Conservation (phyloP, 1,140 invertebrate genomes). For the Apis dorsata region DNA sequence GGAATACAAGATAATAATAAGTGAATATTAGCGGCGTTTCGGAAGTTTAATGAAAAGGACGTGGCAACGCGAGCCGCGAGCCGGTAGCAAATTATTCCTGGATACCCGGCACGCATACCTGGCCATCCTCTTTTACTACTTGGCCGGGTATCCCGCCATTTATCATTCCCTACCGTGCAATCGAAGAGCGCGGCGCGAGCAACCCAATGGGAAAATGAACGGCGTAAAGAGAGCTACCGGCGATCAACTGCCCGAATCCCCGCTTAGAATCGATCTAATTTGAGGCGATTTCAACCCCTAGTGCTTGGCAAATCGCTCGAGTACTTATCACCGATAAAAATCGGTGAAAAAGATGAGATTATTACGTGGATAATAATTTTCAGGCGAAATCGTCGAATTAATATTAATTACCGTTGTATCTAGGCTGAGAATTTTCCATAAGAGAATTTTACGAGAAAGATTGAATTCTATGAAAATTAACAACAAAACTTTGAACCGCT, state of each 20-base stretch:
- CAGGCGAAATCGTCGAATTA: too few species aligned
- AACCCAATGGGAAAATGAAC: constrained; percentile 21
- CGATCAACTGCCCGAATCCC: constrained; percentile 8
- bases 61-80: constrained; percentile 45
- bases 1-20: constrained; percentile 58
- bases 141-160: constrained; percentile 50
- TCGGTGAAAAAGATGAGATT: too few species aligned
- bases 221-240: neutral
- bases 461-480: too few species aligned
- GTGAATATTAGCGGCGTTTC: constrained; percentile 61
- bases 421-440: too few species aligned
- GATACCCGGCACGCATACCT: constrained; percentile 27
- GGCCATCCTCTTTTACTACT: constrained; percentile 52
- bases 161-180: constrained; percentile 62
- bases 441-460: too few species aligned
- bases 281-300: too few species aligned
- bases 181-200: constrained; percentile 28
- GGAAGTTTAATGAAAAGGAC: constrained; percentile 63
- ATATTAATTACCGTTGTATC: too few species aligned
- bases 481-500: too few species aligned
- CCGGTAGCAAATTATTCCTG: constrained; percentile 63
- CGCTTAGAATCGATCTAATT: too few species aligned
- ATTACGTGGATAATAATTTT: too few species aligned
- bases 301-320: neutral
- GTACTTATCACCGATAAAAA: neutral